These are phyloP conservation scores for Zoanthus gigantus DNA, from an alignment of 92 coral and sea anemone genomes.

Conservation along the genomic window DNA sequence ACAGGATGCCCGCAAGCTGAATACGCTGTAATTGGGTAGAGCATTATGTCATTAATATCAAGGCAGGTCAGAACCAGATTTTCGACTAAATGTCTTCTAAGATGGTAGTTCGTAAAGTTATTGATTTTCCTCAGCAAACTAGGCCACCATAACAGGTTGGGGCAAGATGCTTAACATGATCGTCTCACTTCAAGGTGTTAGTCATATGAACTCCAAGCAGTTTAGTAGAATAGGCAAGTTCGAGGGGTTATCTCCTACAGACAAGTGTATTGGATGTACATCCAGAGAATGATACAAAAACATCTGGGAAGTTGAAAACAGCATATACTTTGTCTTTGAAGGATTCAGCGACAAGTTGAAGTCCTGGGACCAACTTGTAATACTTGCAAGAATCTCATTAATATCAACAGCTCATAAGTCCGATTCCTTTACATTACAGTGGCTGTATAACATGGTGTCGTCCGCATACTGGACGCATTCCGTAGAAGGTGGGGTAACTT, in stretches of 20 bases:
- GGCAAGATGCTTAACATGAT: background rate
- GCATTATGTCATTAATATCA: constrained; percentile 32
- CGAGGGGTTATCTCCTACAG: background rate
- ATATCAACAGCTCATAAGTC: constrained; percentile 1
- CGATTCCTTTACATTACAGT: constrained; percentile 5
- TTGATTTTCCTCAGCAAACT: constrained; percentile 48
- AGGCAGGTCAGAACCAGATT: constrained; percentile 30
- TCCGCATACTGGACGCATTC: constrained; percentile 43
- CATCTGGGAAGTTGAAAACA: constrained; percentile 57
- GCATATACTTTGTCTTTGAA: constrained; percentile 28
- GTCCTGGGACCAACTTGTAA: constrained; percentile 29
- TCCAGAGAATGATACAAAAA: constrained; percentile 48
- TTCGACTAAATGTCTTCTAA: constrained; percentile 51
- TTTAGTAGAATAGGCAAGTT: constrained; percentile 34
- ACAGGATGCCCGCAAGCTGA: constrained; percentile 56
- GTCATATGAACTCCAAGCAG: constrained; percentile 55
- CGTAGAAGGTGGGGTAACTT: background rate
- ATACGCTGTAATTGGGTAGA: constrained; percentile 60
- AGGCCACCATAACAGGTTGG: constrained; percentile 54
- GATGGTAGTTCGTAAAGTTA: constrained; percentile 50
- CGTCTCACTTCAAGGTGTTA: background rate
- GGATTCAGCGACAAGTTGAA: constrained; percentile 49
- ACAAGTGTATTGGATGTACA: constrained; percentile 28
- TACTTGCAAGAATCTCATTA: constrained; percentile 27
- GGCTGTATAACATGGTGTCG: constrained; percentile 49